A percentile compares a stretch with the other conserved stretches of the same genome.
phyloP scores from a whole-genome alignment of 2,797 vertebrate genomes.

The Clarias pachynema region DNA sequence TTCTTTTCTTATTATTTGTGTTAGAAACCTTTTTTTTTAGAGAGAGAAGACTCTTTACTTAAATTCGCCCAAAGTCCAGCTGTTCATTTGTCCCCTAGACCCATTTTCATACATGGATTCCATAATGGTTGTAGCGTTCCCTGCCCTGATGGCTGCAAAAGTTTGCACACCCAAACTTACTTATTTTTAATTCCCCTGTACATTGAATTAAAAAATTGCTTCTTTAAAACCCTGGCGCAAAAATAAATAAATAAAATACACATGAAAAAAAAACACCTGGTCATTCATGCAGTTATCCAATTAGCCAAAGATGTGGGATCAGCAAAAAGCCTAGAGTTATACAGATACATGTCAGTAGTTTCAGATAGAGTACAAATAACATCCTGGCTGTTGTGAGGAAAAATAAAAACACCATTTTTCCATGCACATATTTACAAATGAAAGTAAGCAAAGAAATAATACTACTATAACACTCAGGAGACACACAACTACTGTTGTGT shows the following conservation, averaged over 20 bases:
- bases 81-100: background rate
- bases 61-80: background rate
- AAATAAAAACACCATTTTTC: background rate
- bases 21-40: background rate
- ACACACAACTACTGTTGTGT: no score
- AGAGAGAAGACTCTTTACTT: background rate
- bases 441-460: no score
- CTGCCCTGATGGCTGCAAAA: background rate
- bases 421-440: no score
- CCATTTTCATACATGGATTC: background rate
- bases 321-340: background rate
- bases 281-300: background rate
- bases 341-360: background rate
- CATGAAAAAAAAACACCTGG: background rate
- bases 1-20: background rate
- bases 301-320: background rate
- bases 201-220: background rate
- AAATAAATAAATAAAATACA: background rate
- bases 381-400: background rate
- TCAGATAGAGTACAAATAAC: background rate
- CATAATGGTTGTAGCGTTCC: background rate
- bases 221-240: background rate
- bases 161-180: background rate
- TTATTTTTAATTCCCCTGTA: background rate
- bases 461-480: no score